Evolutionary conservation across 1,140 invertebrate species (phyloP).

Genomic region (Ladona fulva): DNA sequence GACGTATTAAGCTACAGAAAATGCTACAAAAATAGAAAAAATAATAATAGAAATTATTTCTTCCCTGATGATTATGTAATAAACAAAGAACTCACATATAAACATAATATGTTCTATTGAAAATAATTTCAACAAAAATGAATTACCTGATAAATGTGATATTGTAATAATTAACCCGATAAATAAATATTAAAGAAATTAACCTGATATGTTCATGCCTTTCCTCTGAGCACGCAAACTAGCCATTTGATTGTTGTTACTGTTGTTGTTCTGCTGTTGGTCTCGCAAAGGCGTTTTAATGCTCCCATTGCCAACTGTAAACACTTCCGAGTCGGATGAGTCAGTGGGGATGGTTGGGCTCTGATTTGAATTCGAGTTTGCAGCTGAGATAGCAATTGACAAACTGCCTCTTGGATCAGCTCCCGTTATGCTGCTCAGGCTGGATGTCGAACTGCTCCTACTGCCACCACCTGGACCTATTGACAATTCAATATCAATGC

Average conservation of each 20-base stretch:
- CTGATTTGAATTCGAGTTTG: not conserved
- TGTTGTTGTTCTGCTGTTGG: conserved; percentile 30
- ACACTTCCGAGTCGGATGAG: not conserved
- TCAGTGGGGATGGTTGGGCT: not conserved
- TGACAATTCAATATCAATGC: no score
- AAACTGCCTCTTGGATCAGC: conserved; percentile 21
- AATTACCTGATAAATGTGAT: no score
- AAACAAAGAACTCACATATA: no score
- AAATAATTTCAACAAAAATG: no score
- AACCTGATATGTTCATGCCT: not conserved
- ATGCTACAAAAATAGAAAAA: no score
- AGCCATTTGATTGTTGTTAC: conserved; percentile 9
- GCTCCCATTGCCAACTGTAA: not conserved
- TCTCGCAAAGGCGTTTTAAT: conserved; percentile 35
- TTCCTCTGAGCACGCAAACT: not conserved
- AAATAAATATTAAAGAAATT: no score
- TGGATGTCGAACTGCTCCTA: conserved; percentile 46
- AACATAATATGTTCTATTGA: no score
- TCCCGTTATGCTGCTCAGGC: conserved; percentile 43
- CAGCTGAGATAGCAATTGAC: not conserved
- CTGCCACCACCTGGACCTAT: conserved; percentile 36
- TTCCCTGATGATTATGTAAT: no score
- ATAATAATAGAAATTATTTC: no score
- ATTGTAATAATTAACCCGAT: no score
- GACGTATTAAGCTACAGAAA: no score